Base-by-base conservation (phyloP, 2,113 vertebrate species). In the Solea senegalensis region DNA sequence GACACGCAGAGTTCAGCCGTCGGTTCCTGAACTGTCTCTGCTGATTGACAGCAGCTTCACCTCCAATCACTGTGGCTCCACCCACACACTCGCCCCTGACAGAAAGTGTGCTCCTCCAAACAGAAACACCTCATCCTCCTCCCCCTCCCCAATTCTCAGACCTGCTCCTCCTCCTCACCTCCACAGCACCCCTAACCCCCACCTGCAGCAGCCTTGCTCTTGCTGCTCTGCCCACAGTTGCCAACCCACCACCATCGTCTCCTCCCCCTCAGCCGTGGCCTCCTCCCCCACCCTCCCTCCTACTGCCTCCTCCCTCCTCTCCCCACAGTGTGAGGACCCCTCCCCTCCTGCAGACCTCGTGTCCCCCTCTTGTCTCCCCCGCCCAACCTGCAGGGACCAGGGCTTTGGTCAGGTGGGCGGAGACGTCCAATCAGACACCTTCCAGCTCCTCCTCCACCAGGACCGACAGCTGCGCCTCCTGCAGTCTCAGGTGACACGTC, bases 11-110 rank as follows among this genome's bases (percentile, higher is more conserved):
- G 90, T 99, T 73, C 95, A 95, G 60, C 98, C 98, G 15, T 96
- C 93, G 2, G 97, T 99, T 68, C 98, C 98, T 1, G 98, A 99
- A 75, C 94, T 99, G n/a, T 99, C 98, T 0, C 88, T 99, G 77
- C 91, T 99, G 69, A 92, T 97, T 57, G 96, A 99, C 71, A n/a
- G 62, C 79, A 85, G 81, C 76, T 89, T 88, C 64, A 8, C 49
- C n/a, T 76, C 74, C 65, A 80, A 44, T 80, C 78, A 73, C 8
- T 58, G 3, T 0, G 71, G 62, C 79, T 84, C 93, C n/a, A 7
- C 67, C 72, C 68, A 52, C 62, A 64, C 13, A 50, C 65, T n/a
- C 5, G n/a, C 69, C 45, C 3, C 55, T 9, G 13, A 65, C 39
- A 72, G 44, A 56, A 80, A 52, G 63, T 9, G 58, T 4, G 62